These are phyloP conservation scores for Lottia gigantea DNA, from an alignment of 2,888 invertebrate genomes.

Conservation along the genomic window DNA sequence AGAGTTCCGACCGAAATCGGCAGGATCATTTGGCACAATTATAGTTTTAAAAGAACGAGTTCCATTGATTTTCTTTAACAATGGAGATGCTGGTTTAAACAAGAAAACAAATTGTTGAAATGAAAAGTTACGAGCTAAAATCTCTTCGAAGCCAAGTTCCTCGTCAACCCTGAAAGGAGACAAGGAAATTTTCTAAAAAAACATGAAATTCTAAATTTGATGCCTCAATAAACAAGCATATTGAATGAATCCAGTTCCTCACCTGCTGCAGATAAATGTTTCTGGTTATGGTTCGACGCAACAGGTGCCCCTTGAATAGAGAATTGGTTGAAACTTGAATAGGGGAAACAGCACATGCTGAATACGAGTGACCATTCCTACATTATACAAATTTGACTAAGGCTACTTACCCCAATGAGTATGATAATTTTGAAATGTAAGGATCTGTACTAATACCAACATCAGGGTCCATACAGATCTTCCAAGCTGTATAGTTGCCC, in stretches of 20 bases:
- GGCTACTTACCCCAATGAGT: conserved; percentile 57
- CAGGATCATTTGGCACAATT: conserved; percentile 61
- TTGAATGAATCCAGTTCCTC: no score
- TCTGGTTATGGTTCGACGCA: no score
- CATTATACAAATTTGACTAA: background rate
- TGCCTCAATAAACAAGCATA: no score
- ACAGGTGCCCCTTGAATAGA: no score
- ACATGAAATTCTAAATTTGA: no score
- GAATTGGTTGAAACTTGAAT: no score
- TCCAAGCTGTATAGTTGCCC: conserved; percentile 55
- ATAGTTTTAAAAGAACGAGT: conserved; percentile 44
- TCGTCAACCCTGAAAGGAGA: conserved; percentile 45
- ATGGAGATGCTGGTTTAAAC: conserved; percentile 31
- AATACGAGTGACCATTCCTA: no score
- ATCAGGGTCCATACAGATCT: conserved; percentile 54
- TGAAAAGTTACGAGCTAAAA: conserved; percentile 52
- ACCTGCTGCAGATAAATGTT: no score
- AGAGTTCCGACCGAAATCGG: conserved; percentile 61
- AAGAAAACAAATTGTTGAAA: conserved; percentile 48
- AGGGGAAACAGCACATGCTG: no score
- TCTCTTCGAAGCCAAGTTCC: conserved; percentile 52
- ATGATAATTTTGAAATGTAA: conserved; percentile 44
- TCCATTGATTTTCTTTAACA: conserved; percentile 36
- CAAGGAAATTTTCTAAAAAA: no score
- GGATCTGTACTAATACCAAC: conserved; percentile 49